These are phyloP conservation scores for Leucoraja ocellata DNA, from an alignment of 2,797 vertebrate genomes.

Conservation along the genomic window DNA sequence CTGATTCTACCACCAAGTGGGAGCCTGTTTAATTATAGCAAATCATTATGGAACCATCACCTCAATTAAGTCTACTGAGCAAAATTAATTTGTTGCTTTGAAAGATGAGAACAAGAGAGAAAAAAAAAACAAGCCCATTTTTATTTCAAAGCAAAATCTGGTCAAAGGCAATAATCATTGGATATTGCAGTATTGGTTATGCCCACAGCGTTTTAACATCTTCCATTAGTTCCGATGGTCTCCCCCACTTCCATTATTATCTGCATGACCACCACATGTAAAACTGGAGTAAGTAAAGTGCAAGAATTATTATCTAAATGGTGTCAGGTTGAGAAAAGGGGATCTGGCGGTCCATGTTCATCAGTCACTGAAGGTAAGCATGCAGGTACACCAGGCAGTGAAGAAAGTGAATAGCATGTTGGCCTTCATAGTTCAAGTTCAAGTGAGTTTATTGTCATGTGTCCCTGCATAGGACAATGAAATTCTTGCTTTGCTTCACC, in stretches of 20 bases:
- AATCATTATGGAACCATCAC: slow-evolving; percentile 32
- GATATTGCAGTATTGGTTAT: background rate
- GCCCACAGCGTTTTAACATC: background rate
- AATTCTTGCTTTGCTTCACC: no score
- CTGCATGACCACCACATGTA: background rate
- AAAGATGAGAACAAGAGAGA: background rate
- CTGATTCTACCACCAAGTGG: slow-evolving; percentile 23
- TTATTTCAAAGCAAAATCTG: slow-evolving; percentile 22
- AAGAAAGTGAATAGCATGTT: no score
- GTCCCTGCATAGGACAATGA: no score
- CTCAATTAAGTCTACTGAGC: slow-evolving; percentile 19
- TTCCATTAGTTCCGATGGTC: background rate
- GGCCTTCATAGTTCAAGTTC: no score
- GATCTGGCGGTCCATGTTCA: no score
- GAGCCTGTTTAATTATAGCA: slow-evolving; percentile 21
- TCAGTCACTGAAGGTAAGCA: no score
- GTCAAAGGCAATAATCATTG: background rate
- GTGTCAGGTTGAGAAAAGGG: no score
- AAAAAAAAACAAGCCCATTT: background rate
- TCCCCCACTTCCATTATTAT: background rate
- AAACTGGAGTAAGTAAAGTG: background rate
- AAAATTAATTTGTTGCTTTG: slow-evolving; percentile 18
- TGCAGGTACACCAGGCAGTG: no score
- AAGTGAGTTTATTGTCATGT: no score
- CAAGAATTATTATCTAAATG: no score